Base-by-base conservation (phyloP, 2,797 vertebrate genomes). In the Gymnoscopelus braueri region DNA sequence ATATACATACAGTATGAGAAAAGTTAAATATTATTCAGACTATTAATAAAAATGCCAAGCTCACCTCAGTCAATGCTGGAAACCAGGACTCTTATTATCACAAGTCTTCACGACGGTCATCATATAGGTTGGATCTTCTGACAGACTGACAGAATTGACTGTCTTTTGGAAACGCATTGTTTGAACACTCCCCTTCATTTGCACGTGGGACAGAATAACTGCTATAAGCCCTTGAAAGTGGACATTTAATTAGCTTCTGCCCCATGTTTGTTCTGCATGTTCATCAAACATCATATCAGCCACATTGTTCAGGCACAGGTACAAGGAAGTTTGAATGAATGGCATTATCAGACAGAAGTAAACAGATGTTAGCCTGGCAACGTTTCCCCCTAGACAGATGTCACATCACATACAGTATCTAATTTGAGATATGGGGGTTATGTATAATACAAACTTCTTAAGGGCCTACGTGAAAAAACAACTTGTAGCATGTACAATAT, bases 211-310 rank as follows among this genome's bases (percentile, higher is more conserved):
- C 55, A 67, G 35, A 69, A 19, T 62, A 60, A 39, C 65, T 60
- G 44, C 65, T 57, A 35, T 63, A 59, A 60, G 3, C 0, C 63
- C 70, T 54, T 60, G 29, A 32, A 47, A 32, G 62, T 11, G 88
- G 89, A 89, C 91, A 93, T 94, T 91, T 91, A 93, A 94, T 94
- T 80, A 92, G 64, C 81, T 67, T 57, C 56, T 58, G 74, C 60
- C 64, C 11, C 67, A 67, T 82, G 78, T 83, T 54, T 79, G 78
- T 72, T 67, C 53, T 58, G 26, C 39, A 19, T 57, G 11, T 80
- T 92, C 54, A 79, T 52, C 84, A 94, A 93, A 93, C 90, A 93
- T 8, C 51, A 79, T 91, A 77, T 77, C 93, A 92, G 9, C 1
- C 39, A 29, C 26, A 29, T 29, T 5, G 32, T 1, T 32, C 32